Base-by-base conservation (phyloP, 1,140 invertebrate species). In the Centruroides sculpturatus region DNA sequence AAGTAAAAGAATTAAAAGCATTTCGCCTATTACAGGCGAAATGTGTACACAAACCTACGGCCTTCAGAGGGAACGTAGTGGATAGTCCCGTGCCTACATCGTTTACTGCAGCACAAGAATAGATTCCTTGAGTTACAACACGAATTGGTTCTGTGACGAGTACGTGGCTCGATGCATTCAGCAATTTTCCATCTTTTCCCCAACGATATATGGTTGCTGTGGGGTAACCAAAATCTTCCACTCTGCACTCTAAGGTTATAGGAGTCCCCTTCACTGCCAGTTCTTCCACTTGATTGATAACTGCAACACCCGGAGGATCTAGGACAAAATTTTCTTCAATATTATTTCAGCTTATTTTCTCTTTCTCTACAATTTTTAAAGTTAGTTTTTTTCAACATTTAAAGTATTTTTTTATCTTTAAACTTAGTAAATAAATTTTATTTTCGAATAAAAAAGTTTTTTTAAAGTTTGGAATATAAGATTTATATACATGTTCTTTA, bases 21-120 rank as follows among this genome's bases (percentile, higher is more conserved):
- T 41, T 41, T 8, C 41, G 8, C 41, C 41, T 41, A 56, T 36
- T 7, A 4, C 5, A 56, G 34, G 12, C n/a, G n/a, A 56, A 41
- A 41, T 41, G 41, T 41, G 23, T 41, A 41, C 48, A 64, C 63
- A 58, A 56, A 64, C 63, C 63, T 60, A 61, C 59, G 59, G 63
- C 63, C 35, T 59, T 53, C 64, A 93, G 82, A 68, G 79, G 79
- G 23, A 82, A 79, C 13, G 80, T 81, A 3, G 85, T 86, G 3
- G 81, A 76, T 57, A 81, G 79, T 1, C 89, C 87, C 65, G 83
- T 81, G 0, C 89, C 89, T 4, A 86, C 89, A 35, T 84, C 81
- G 72, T 91, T 92, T 68, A 81, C 80, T 0, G 87, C 88, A 61
- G 83, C 79, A 70, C 90, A 94, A 1, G 86, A 87, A 75, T 90